Percentiles rank a stretch among this genome's conserved stretches.
These are phyloP conservation scores for Mantis religiosa DNA, from an alignment of 2,888 invertebrate genomes.

Conservation along the genomic window DNA sequence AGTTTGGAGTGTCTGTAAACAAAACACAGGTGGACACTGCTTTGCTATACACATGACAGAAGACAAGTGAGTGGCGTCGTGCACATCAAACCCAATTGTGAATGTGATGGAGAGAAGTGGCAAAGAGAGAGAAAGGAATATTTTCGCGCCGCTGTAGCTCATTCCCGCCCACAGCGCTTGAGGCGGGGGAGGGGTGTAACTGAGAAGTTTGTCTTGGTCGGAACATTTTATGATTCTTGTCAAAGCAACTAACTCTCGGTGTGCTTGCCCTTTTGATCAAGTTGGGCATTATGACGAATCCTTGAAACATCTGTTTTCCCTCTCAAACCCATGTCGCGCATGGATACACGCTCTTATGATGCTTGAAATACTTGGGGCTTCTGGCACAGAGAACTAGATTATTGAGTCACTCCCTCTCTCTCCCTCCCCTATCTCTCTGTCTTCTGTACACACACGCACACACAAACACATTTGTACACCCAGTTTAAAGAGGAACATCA, in stretches of 20 bases:
- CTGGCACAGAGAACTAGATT: neutral
- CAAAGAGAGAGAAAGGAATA: neutral
- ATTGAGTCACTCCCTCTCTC: neutral
- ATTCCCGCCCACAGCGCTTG: neutral
- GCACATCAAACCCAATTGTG: neutral
- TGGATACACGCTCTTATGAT: neutral
- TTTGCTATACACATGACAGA: neutral
- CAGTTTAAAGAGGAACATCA: neutral
- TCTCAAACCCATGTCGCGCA: neutral
- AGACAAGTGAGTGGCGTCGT: neutral
- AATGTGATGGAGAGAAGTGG: neutral
- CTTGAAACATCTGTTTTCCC: neutral
- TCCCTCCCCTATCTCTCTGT: too few relatives aligned
- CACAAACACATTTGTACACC: neutral
- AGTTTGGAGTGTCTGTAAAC: too few relatives aligned
- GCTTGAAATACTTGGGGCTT: neutral
- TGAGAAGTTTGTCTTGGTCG: neutral
- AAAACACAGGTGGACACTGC: neutral
- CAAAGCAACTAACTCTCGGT: neutral
- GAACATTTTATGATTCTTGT: neutral
- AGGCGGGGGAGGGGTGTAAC: neutral
- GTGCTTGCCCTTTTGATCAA: neutral
- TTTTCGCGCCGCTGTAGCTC: neutral
- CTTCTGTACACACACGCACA: too few relatives aligned
- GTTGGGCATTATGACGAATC: neutral